Conservation (phyloP, 1,140 invertebrate species). For the Halictus rubicundus region DNA sequence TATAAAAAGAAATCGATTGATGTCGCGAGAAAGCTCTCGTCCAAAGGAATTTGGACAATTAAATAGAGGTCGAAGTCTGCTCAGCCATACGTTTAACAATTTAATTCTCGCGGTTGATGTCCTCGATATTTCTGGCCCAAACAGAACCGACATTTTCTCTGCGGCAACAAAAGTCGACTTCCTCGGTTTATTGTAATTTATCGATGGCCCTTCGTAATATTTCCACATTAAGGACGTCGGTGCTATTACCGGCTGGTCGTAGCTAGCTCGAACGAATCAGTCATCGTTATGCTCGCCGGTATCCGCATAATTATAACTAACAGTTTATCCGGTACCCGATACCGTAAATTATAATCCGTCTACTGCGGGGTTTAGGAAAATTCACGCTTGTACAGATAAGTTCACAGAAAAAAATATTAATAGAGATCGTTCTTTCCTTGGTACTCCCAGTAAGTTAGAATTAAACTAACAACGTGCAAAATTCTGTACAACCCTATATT, state of each 20-base stretch:
- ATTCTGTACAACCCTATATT: too few species aligned
- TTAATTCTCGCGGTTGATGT: constrained; percentile 7
- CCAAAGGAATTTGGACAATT: constrained; percentile 20
- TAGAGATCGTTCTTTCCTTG: too few species aligned
- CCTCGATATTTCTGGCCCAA: constrained; percentile 6
- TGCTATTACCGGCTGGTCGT: constrained; percentile 42
- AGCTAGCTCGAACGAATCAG: constrained; percentile 61
- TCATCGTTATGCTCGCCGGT: constrained; percentile 65
- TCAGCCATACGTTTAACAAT: constrained; percentile 5
- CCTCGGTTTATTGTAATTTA: constrained; percentile 68
- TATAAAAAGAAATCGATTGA: neutral
- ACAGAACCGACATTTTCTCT: constrained; percentile 41
- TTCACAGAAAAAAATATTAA: too few species aligned
- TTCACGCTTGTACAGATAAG: too few species aligned
- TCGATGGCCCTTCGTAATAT: constrained; percentile 62
- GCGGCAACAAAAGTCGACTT: constrained; percentile 36
- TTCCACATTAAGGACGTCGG: constrained; percentile 58
- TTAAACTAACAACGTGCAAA: too few species aligned
- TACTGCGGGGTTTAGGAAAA: too few species aligned
- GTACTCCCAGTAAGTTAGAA: too few species aligned
- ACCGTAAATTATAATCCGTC: neutral
- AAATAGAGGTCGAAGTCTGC: neutral
- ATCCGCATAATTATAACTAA: constrained; percentile 68
- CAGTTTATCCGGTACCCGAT: constrained; percentile 58
- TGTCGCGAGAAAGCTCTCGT: neutral